phyloP scores from a whole-genome alignment of 2,797 vertebrate genomes.

The Sebastes steindachneri region DNA sequence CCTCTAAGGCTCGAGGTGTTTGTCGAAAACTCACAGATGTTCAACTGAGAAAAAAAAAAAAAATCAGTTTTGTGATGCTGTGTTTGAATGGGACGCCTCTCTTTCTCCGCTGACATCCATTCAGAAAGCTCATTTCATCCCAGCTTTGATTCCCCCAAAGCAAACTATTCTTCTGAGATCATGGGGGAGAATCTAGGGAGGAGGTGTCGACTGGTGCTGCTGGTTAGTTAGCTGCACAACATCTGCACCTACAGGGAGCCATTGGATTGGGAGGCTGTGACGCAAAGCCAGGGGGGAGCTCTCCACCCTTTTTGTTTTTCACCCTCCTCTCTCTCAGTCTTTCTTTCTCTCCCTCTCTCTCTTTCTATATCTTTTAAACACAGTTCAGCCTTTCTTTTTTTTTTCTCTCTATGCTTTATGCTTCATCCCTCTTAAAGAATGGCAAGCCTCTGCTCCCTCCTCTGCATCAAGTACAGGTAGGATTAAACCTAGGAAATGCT shows the following conservation, averaged over 20 bases:
- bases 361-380: slow-evolving; percentile 74
- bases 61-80: not conserved
- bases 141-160: slow-evolving; percentile 70
- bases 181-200: slow-evolving; percentile 75
- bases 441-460: slow-evolving; percentile 94
- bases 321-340: not conserved
- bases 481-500: slow-evolving; percentile 47
- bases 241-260: slow-evolving; percentile 88
- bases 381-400: slow-evolving; percentile 76
- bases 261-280: slow-evolving; percentile 81
- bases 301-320: slow-evolving; percentile 66
- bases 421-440: slow-evolving; percentile 85
- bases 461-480: slow-evolving; percentile 99
- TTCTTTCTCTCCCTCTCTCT: not conserved
- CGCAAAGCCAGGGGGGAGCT: slow-evolving; percentile 43
- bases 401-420: slow-evolving; percentile 46
- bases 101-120: slow-evolving; percentile 1
- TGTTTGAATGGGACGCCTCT: slow-evolving; percentile 12
- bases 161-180: slow-evolving; percentile 37
- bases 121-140: slow-evolving; percentile 15
- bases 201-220: slow-evolving; percentile 61
- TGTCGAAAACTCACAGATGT: slow-evolving; percentile 72
- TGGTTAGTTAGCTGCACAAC: slow-evolving; percentile 87
- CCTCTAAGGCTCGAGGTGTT: slow-evolving; percentile 60
- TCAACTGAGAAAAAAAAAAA: slow-evolving; percentile 35